phyloP scores from a whole-genome alignment of 30 jellyfish, hydroid and myxozoan species.

The Rhopilema esculentum region DNA sequence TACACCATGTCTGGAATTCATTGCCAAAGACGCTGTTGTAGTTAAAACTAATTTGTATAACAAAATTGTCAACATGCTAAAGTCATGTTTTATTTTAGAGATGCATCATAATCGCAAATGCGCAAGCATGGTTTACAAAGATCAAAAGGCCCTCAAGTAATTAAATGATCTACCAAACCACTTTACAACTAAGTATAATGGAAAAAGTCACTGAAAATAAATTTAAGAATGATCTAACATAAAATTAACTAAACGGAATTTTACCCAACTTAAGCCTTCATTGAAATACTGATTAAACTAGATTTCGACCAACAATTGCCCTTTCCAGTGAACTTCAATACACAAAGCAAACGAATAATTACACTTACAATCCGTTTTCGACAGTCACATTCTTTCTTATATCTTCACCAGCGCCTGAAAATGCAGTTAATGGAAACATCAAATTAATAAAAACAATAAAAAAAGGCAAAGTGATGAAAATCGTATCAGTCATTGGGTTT shows the following conservation, averaged over 20 bases:
- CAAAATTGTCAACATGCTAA: too few relatives aligned
- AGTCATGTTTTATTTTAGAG: too few relatives aligned
- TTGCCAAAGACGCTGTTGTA: too few relatives aligned
- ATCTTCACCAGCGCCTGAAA: slow-evolving; percentile 50
- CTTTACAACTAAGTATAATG: too few relatives aligned
- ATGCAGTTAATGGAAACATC: background rate
- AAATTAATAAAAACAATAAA: background rate
- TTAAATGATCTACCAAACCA: too few relatives aligned
- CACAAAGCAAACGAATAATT: background rate
- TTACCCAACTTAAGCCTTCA: background rate
- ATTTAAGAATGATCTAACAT: too few relatives aligned
- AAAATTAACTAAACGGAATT: background rate
- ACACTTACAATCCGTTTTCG: slow-evolving; percentile 73
- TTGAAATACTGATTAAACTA: background rate
- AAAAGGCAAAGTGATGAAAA: background rate
- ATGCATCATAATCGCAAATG: too few relatives aligned
- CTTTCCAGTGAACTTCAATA: background rate
- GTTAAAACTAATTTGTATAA: too few relatives aligned
- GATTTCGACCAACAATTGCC: background rate
- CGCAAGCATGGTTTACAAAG: too few relatives aligned
- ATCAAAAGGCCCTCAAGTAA: too few relatives aligned
- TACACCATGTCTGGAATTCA: too few relatives aligned
- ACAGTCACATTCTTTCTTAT: slow-evolving; percentile 43
- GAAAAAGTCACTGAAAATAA: too few relatives aligned
- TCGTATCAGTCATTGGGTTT: background rate